A percentile compares a stretch with the other conserved stretches of the same genome.
phyloP scores from a whole-genome alignment of 1,140 invertebrate species.

The Ooceraea biroi region DNA sequence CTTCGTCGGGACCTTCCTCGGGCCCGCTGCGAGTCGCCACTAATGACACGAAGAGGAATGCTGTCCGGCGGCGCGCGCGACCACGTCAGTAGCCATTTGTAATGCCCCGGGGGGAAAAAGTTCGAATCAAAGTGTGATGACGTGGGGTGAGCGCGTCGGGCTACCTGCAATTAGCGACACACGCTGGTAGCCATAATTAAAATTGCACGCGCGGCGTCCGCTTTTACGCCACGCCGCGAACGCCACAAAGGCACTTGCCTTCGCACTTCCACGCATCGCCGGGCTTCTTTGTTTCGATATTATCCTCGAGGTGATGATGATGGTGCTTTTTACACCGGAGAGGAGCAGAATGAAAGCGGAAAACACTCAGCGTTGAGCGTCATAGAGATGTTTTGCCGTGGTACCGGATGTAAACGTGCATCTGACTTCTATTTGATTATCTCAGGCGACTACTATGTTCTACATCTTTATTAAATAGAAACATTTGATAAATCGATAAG shows the following conservation, averaged over 20 bases:
- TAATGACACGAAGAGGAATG: conserved; percentile 85
- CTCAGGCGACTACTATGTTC: not conserved
- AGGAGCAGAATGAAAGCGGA: not conserved
- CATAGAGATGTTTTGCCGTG: not conserved
- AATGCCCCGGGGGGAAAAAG: conserved; percentile 80
- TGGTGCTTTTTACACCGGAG: not conserved
- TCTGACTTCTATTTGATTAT: not conserved
- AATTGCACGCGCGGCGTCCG: conserved; percentile 70
- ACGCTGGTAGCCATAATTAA: conserved; percentile 80
- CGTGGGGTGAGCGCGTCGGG: conserved; percentile 69
- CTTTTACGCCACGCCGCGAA: not conserved
- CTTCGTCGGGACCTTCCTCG: conserved; percentile 29
- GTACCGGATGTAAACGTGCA: not conserved
- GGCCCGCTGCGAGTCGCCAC: conserved; percentile 78
- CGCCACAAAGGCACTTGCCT: not conserved
- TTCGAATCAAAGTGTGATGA: conserved; percentile 83
- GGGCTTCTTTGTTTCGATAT: conserved; percentile 43
- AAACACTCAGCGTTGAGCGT: not conserved
- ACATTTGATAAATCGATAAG: no score
- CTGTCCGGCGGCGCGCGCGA: conserved; percentile 81
- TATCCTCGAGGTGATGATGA: conserved; percentile 13
- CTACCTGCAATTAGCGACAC: conserved; percentile 81
- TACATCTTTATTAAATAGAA: no score
- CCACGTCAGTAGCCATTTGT: conserved; percentile 84
- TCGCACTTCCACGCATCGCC: conserved; percentile 24